Percentiles rank a stretch among this genome's conserved stretches.
These are phyloP conservation scores for Sesia apiformis DNA, from an alignment of 2,888 invertebrate genomes.

Conservation along the genomic window DNA sequence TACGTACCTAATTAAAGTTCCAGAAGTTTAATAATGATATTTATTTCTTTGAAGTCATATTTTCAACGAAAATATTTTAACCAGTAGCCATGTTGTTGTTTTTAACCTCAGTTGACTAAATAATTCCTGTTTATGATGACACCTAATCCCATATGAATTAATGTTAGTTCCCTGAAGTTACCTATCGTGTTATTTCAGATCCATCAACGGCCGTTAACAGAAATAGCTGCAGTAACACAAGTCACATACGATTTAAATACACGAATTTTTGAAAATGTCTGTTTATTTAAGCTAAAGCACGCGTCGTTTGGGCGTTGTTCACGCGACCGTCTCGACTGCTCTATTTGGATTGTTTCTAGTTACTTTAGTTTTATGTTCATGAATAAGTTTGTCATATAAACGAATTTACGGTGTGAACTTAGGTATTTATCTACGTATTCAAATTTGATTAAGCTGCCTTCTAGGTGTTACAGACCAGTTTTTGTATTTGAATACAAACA, in stretches of 20 bases:
- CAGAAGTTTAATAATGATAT: no score
- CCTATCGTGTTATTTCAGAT: slow-evolving; percentile 57
- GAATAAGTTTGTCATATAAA: no score
- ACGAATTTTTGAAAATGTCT: slow-evolving; percentile 72
- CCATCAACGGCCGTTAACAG: slow-evolving; percentile 63
- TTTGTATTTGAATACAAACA: no score
- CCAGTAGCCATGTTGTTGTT: slow-evolving; percentile 31
- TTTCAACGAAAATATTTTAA: neutral
- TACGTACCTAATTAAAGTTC: no score
- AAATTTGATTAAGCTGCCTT: no score
- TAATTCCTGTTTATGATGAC: slow-evolving; percentile 74
- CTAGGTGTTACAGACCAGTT: no score
- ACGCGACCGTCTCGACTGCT: neutral
- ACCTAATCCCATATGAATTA: slow-evolving; percentile 72
- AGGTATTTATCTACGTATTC: neutral
- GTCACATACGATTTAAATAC: slow-evolving; percentile 72
- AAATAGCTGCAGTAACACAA: slow-evolving; percentile 68
- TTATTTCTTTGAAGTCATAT: neutral
- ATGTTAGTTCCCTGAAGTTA: slow-evolving; percentile 59
- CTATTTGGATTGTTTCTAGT: no score
- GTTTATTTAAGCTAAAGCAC: slow-evolving; percentile 69
- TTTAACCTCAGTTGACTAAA: slow-evolving; percentile 70
- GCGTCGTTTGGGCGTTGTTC: slow-evolving; percentile 18
- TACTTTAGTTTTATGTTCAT: no score
- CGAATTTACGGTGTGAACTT: no score